These are phyloP conservation scores for Callosobruchus maculatus DNA, from an alignment of 2,888 invertebrate genomes.

Conservation along the genomic window DNA sequence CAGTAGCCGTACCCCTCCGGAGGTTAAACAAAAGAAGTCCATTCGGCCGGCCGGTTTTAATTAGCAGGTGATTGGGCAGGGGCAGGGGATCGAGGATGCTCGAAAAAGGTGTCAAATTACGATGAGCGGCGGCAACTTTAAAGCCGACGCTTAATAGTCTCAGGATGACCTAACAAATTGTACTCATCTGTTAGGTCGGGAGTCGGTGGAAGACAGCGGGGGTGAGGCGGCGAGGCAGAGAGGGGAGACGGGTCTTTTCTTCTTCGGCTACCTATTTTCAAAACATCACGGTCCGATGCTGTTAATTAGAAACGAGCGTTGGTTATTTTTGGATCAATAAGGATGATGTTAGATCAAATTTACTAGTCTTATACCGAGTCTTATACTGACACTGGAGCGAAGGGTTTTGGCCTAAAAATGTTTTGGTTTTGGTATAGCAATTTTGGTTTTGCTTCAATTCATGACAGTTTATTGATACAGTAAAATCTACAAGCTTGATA, in stretches of 20 bases:
- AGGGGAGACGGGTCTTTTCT: neutral
- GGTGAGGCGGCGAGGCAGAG: neutral
- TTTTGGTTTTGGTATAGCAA: too few species aligned
- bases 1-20: neutral
- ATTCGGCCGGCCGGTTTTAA: neutral
- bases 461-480: too few species aligned
- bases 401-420: too few species aligned
- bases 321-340: neutral
- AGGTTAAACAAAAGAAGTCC: neutral
- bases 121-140: constrained; percentile 18
- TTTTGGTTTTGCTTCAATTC: too few species aligned
- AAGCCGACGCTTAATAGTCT: constrained; percentile 33
- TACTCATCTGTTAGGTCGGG: neutral
- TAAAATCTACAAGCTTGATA: too few species aligned
- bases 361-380: too few species aligned
- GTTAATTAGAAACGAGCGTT: neutral
- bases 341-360: too few species aligned
- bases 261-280: constrained; percentile 7
- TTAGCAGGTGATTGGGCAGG: neutral
- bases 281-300: constrained; percentile 1
- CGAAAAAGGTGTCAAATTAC: constrained; percentile 24
- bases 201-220: neutral
- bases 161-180: constrained; percentile 41
- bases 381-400: too few species aligned
- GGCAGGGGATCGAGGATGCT: neutral